Conservation (phyloP, 2,888 invertebrate genomes). For the Parthenolecanium corni region DNA sequence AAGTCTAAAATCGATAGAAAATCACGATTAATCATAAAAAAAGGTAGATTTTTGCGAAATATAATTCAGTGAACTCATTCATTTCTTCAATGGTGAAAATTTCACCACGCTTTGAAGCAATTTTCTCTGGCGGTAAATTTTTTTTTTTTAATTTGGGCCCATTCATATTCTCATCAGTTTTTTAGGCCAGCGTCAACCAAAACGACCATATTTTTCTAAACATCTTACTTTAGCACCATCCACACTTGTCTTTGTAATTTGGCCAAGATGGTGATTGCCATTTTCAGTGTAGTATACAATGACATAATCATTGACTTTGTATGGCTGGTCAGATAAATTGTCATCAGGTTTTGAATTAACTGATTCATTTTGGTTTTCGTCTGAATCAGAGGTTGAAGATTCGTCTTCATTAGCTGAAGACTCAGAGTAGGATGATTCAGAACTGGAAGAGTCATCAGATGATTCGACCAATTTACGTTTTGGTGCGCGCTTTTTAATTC, state of each 20-base stretch:
- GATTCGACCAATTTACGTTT: background rate
- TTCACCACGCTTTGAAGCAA: background rate
- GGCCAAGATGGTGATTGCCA: background rate
- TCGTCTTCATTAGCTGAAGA: no score
- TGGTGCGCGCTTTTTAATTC: background rate
- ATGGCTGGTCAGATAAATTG: no score
- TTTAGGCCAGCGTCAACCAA: background rate
- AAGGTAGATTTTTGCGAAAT: background rate
- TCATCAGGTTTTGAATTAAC: no score
- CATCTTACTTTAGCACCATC: background rate
- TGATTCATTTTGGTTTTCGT: no score
- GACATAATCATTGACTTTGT: no score
- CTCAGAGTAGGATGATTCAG: no score
- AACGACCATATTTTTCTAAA: background rate
- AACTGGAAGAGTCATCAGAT: background rate
- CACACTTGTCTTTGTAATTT: background rate
- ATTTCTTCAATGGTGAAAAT: background rate
- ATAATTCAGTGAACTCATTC: background rate
- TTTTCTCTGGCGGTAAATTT: background rate
- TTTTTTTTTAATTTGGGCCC: background rate
- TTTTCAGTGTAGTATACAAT: background rate
- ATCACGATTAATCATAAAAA: background rate
- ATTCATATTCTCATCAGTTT: background rate
- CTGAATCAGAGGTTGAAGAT: no score
- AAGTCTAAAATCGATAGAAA: background rate